Conservation (phyloP, 92 coral and sea anemone species). For the Parazoanthus swiftii region DNA sequence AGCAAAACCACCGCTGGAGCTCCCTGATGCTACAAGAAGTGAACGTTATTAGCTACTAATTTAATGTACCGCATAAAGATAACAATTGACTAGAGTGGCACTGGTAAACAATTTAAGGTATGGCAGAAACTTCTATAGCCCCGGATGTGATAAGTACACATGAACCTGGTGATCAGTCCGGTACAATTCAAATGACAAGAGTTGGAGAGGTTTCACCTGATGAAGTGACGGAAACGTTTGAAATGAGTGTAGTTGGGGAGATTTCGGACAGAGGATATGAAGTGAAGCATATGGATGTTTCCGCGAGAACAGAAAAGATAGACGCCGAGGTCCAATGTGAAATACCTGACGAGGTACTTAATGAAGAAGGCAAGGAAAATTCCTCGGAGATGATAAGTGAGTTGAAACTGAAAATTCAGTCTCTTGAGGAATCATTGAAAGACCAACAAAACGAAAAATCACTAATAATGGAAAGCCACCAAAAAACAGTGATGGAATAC, state of each 20-base stretch:
- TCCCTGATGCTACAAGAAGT: no score
- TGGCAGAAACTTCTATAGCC: background rate
- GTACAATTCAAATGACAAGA: background rate
- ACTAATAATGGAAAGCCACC: conserved; percentile 55
- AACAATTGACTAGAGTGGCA: background rate
- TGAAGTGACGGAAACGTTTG: background rate
- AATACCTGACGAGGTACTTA: background rate
- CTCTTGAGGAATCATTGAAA: background rate
- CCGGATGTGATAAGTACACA: background rate
- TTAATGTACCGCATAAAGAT: background rate
- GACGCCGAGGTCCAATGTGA: background rate
- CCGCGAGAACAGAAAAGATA: background rate
- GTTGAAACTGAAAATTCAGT: background rate
- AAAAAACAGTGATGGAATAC: conserved; percentile 57
- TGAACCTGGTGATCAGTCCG: background rate
- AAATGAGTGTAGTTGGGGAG: background rate
- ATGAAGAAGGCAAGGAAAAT: background rate
- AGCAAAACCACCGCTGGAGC: background rate
- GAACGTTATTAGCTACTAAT: background rate
- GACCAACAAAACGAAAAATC: conserved; percentile 44
- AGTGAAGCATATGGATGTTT: background rate
- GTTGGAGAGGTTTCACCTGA: background rate
- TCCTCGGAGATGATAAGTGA: background rate
- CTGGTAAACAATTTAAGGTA: background rate
- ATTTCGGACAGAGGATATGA: background rate